A percentile compares a stretch with the other conserved stretches of the same genome.
Evolutionary conservation across 2,797 vertebrate genomes (phyloP).

Genomic region (Ctenopoma multispine): DNA sequence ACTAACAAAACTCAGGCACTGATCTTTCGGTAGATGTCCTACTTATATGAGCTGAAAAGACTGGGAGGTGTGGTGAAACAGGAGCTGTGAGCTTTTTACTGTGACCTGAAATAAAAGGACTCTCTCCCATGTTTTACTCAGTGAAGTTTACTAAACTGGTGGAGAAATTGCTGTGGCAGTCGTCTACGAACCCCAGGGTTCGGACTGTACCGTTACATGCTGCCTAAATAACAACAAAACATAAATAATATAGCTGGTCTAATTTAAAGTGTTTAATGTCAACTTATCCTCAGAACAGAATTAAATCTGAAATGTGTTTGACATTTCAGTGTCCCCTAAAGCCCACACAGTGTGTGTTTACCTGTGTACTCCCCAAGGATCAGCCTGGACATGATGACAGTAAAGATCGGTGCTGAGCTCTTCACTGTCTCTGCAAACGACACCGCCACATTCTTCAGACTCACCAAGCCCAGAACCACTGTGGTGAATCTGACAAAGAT

Average conservation of each 20-base stretch:
- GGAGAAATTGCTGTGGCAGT: too few relatives aligned
- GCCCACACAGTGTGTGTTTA: conserved; percentile 18
- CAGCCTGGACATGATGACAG: conserved; percentile 96
- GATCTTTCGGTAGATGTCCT: not conserved
- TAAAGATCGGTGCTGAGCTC: conserved; percentile 97
- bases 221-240: too few relatives aligned
- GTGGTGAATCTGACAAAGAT: conserved; percentile 88
- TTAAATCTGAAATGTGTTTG: not conserved
- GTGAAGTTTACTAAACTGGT: not conserved
- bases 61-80: not conserved
- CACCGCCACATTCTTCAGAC: conserved; percentile 96
- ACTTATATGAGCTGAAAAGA: not conserved
- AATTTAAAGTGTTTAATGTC: not conserved
- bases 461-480: conserved; percentile 94
- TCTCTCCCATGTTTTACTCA: not conserved
- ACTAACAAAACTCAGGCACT: rapidly evolving
- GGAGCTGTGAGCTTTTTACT: not conserved
- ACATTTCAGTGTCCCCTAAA: not conserved
- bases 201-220: not conserved
- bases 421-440: conserved; percentile 98
- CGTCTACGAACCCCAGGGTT: too few relatives aligned
- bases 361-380: conserved; percentile 97
- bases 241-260: not conserved
- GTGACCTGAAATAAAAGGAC: not conserved
- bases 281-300: not conserved